Evolutionary conservation across 2,888 invertebrate species (phyloP).

Genomic region (Heliconius ethilla): DNA sequence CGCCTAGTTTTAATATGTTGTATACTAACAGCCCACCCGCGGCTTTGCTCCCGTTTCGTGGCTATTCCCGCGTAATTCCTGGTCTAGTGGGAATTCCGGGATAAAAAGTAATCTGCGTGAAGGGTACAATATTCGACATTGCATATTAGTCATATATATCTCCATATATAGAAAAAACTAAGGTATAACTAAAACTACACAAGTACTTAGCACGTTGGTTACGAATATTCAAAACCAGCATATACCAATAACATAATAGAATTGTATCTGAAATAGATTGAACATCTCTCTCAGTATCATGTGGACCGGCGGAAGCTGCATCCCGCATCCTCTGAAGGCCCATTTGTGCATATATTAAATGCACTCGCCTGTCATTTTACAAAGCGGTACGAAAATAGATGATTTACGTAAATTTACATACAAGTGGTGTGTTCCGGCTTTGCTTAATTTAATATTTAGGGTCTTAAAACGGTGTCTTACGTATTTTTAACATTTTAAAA

Average conservation of each 20-base stretch:
- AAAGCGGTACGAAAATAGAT: slow-evolving; percentile 19
- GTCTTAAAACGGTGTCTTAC: not conserved
- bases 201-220: not conserved
- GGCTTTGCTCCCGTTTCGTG: not conserved
- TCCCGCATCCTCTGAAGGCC: slow-evolving; percentile 37
- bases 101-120: too few relatives aligned
- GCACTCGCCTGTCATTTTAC: slow-evolving; percentile 12
- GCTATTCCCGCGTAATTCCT: too few relatives aligned
- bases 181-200: too few relatives aligned
- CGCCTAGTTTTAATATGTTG: not conserved
- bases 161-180: too few relatives aligned
- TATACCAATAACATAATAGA: slow-evolving; percentile 7
- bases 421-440: not conserved
- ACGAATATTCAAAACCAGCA: not conserved
- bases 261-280: slow-evolving; percentile 37
- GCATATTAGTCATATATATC: too few relatives aligned
- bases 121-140: too few relatives aligned
- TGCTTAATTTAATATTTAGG: not conserved
- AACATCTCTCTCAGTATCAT: slow-evolving; percentile 38
- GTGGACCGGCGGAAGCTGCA: slow-evolving; percentile 37
- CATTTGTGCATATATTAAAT: slow-evolving; percentile 19
- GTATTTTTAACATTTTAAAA: not conserved
- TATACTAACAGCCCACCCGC: not conserved
- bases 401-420: not conserved
- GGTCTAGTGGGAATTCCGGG: too few relatives aligned